phyloP scores from a whole-genome alignment of 2,888 invertebrate species.

The Homarus gammarus region DNA sequence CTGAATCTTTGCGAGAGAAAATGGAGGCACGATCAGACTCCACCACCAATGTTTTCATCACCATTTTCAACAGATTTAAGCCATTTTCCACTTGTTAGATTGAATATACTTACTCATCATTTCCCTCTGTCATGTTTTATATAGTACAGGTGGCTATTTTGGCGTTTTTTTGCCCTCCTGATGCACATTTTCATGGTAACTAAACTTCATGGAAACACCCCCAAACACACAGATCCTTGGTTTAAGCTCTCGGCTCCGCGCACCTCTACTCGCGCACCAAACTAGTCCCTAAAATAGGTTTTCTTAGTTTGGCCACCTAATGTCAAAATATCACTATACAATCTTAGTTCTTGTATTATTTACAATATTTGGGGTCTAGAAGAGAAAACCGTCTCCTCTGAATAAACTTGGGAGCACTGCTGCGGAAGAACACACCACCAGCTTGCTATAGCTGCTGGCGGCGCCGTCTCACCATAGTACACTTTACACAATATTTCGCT shows the following conservation, averaged over 20 bases:
- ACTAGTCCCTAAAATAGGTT: slow-evolving; percentile 46
- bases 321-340: not conserved
- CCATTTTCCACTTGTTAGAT: slow-evolving; percentile 48
- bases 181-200: slow-evolving; percentile 76
- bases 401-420: not conserved
- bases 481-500: not conserved
- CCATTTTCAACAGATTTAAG: slow-evolving; percentile 43
- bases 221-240: slow-evolving; percentile 46
- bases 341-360: slow-evolving; percentile 4
- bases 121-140: slow-evolving; percentile 77
- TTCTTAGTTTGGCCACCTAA: not conserved
- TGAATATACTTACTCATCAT: slow-evolving; percentile 76
- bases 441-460: slow-evolving; percentile 22
- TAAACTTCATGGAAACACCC: slow-evolving; percentile 74
- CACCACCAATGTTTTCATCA: slow-evolving; percentile 61
- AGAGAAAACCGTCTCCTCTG: slow-evolving; percentile 7
- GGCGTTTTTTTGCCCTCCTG: slow-evolving; percentile 76
- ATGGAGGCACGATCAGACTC: slow-evolving; percentile 60
- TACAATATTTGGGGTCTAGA: slow-evolving; percentile 8
- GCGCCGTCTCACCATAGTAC: slow-evolving; percentile 33
- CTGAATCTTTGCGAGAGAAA: slow-evolving; percentile 64
- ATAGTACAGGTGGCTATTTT: slow-evolving; percentile 76
- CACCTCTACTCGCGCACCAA: slow-evolving; percentile 47
- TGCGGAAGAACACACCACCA: slow-evolving; percentile 51
- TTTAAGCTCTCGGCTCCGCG: slow-evolving; percentile 44